These are phyloP conservation scores for Pyrochroa serraticornis DNA, from an alignment of 2,888 invertebrate species.

Conservation along the genomic window DNA sequence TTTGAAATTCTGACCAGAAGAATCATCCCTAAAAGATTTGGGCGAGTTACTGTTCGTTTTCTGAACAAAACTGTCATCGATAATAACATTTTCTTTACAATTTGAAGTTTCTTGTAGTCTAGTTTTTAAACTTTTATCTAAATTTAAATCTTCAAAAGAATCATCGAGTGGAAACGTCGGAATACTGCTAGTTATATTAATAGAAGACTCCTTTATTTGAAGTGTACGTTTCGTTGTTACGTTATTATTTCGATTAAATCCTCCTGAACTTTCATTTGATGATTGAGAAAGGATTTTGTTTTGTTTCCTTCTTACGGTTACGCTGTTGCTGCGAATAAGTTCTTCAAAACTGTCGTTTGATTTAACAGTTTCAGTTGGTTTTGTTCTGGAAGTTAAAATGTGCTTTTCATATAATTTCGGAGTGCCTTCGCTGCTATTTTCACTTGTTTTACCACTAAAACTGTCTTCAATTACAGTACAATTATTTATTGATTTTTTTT, in stretches of 20 bases:
- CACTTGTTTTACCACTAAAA: not conserved
- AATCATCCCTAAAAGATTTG: not conserved
- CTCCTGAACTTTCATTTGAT: not conserved
- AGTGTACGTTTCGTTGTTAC: not conserved
- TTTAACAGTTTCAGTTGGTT: no score
- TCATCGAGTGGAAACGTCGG: not conserved
- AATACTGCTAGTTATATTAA: not conserved
- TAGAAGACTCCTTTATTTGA: not conserved
- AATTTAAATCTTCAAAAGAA: conserved; percentile 1
- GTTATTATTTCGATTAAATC: not conserved
- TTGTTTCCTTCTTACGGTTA: no score
- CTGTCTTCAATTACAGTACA: not conserved
- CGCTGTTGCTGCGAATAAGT: no score
- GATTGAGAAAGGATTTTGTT: no score
- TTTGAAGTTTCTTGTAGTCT: not conserved
- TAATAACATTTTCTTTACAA: not conserved
- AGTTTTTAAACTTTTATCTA: conserved; percentile 1
- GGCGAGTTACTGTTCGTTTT: not conserved
- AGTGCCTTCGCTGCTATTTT: not conserved
- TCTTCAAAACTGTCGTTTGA: no score
- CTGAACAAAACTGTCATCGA: not conserved
- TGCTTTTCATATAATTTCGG: no score
- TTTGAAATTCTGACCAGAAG: no score
- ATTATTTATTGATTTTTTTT: conserved; percentile 1
- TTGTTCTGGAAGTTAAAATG: no score